phyloP scores from a whole-genome alignment of 2,113 vertebrate species.

The Sialia sialis region DNA sequence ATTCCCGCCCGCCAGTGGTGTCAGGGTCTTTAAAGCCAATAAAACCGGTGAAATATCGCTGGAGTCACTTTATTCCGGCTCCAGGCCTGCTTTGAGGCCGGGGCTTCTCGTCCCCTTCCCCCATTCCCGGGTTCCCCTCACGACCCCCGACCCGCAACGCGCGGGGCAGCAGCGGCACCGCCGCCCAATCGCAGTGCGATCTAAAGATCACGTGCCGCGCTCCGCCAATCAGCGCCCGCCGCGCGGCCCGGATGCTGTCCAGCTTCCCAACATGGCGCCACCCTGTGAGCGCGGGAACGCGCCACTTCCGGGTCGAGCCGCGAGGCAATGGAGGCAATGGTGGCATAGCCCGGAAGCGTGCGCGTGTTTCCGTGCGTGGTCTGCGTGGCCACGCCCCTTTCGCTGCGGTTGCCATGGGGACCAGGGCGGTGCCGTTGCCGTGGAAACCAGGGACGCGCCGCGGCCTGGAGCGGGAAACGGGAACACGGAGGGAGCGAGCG shows the following conservation, averaged over 20 bases:
- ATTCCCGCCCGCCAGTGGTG: neutral
- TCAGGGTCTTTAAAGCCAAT: neutral
- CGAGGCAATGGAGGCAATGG: fast-evolving
- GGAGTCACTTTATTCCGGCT: neutral
- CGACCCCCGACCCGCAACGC: fast-evolving
- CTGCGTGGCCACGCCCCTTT: fast-evolving
- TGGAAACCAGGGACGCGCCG: neutral
- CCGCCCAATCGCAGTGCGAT: fast-evolving
- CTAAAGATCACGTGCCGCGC: fast-evolving
- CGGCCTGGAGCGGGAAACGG: neutral
- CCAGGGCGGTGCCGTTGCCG: neutral
- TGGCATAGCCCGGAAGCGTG: fast-evolving
- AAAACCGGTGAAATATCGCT: neutral
- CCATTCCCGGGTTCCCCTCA: no score
- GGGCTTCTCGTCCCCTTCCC: fast-evolving
- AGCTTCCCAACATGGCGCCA: neutral
- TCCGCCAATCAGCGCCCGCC: neutral
- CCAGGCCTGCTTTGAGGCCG: fast-evolving
- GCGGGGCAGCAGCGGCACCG: neutral
- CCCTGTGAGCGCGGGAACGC: neutral
- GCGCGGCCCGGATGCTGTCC: fast-evolving
- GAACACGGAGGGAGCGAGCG: neutral
- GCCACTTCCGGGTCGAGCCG: neutral
- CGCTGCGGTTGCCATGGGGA: neutral
- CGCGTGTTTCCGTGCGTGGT: fast-evolving